Conservation (phyloP, 30 jellyfish, hydroid and myxozoan genomes). For the Cassiopea andromeda region DNA sequence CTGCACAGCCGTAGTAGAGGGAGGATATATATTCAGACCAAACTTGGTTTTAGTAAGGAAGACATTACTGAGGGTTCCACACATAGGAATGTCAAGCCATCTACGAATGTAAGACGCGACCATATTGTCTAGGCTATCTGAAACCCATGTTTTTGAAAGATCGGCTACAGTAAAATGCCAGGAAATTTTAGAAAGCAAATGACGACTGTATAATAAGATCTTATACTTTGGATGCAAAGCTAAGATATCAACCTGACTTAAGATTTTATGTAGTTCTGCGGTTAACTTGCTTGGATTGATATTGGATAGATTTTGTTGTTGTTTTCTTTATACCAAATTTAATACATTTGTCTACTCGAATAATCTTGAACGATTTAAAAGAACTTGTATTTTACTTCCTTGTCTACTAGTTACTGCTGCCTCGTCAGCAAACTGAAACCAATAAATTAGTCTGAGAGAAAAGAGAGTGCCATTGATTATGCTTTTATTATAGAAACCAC, state of each 20-base stretch:
- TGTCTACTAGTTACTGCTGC: constrained; percentile 22
- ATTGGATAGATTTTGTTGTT: background rate
- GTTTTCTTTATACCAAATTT: constrained; percentile 26
- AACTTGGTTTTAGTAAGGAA: background rate
- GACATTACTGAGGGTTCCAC: constrained; percentile 21
- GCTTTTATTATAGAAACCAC: background rate
- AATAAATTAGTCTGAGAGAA: constrained; percentile 1
- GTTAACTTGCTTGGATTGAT: background rate
- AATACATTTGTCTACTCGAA: constrained; percentile 12
- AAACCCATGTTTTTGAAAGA: constrained; percentile 38
- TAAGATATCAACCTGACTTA: background rate
- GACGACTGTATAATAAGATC: background rate
- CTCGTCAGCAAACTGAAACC: constrained; percentile 39
- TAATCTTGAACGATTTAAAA: constrained; percentile 15
- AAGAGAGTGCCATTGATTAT: background rate
- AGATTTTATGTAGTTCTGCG: background rate
- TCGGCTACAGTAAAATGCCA: constrained; percentile 41
- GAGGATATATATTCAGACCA: background rate
- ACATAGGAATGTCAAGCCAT: constrained; percentile 24
- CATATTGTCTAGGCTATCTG: constrained; percentile 18
- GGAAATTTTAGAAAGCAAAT: constrained; percentile 18
- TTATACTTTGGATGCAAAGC: constrained; percentile 35
- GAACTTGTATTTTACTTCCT: constrained; percentile 3
- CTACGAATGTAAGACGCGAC: background rate
- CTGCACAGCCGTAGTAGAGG: background rate